Conservation (phyloP, 2,113 vertebrate genomes). For the Cromileptes altivelis region DNA sequence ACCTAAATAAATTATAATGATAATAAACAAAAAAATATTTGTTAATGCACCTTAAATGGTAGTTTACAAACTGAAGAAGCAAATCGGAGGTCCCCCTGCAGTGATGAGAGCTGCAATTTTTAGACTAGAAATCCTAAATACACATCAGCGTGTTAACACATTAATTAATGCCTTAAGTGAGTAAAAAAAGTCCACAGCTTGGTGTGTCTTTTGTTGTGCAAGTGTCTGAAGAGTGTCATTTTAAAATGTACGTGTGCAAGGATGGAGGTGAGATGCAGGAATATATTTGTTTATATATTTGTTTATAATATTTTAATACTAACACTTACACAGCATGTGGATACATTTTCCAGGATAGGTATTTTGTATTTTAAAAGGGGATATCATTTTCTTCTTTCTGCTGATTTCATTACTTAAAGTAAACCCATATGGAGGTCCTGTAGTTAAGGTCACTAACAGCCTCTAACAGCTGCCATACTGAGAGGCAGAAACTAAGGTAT, state of each 20-base stretch:
- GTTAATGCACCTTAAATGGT: conserved; percentile 35
- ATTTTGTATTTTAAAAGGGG: background rate
- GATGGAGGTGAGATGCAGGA: background rate
- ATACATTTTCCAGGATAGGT: background rate
- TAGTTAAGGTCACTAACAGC: background rate
- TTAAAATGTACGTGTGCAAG: background rate
- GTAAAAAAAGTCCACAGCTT: background rate
- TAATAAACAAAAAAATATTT: conserved; percentile 38
- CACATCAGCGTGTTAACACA: conserved; percentile 14
- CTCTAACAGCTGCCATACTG: background rate
- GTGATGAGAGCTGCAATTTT: conserved; percentile 1
- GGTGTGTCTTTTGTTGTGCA: background rate
- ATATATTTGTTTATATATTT: background rate
- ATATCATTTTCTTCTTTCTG: background rate
- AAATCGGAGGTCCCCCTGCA: conserved; percentile 7
- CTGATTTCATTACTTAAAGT: background rate
- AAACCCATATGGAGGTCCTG: background rate
- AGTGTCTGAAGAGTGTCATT: background rate
- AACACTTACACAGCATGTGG: background rate
- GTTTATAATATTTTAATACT: background rate
- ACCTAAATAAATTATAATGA: conserved; percentile 35
- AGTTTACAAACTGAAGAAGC: conserved; percentile 19
- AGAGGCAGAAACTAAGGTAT: background rate
- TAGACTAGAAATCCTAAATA: background rate
- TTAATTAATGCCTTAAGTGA: background rate